Percentiles rank a stretch among this genome's conserved stretches.
These are phyloP conservation scores for Tangara arthus DNA, from an alignment of 2,797 vertebrate species.

Conservation along the genomic window DNA sequence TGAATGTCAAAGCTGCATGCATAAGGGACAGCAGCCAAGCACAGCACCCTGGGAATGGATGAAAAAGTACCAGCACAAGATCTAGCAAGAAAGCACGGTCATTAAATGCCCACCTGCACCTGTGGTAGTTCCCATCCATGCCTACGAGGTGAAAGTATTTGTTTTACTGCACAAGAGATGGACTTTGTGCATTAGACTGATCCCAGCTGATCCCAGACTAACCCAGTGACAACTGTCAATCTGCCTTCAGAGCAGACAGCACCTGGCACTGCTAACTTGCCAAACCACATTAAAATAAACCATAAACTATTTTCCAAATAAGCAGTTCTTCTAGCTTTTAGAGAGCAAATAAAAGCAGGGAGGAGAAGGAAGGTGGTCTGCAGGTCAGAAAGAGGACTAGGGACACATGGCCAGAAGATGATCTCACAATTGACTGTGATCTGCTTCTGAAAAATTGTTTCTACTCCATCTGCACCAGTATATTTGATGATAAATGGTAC, in stretches of 20 bases:
- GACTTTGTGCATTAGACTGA: not conserved
- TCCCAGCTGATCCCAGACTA: not conserved
- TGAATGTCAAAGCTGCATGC: not conserved
- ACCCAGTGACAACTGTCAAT: accelerated
- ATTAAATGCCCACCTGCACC: not conserved
- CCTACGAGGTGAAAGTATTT: not conserved
- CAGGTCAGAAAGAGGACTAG: not conserved
- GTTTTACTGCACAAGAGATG: not conserved
- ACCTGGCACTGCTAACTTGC: accelerated
- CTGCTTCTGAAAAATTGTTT: not conserved
- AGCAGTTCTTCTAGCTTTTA: not conserved
- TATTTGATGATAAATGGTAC: not conserved
- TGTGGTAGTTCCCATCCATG: not conserved
- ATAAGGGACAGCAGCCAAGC: not conserved
- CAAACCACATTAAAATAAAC: not conserved
- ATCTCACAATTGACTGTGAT: not conserved
- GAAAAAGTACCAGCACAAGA: not conserved
- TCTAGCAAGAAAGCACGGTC: not conserved
- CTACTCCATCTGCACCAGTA: not conserved
- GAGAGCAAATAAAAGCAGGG: not conserved
- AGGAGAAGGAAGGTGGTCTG: not conserved
- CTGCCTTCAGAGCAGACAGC: accelerated
- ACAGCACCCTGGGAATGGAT: not conserved
- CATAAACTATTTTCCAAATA: not conserved
- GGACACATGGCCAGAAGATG: not conserved